Evolutionary conservation across 1,140 invertebrate species (phyloP).

Genomic region (Drosophila subpulchrella): DNA sequence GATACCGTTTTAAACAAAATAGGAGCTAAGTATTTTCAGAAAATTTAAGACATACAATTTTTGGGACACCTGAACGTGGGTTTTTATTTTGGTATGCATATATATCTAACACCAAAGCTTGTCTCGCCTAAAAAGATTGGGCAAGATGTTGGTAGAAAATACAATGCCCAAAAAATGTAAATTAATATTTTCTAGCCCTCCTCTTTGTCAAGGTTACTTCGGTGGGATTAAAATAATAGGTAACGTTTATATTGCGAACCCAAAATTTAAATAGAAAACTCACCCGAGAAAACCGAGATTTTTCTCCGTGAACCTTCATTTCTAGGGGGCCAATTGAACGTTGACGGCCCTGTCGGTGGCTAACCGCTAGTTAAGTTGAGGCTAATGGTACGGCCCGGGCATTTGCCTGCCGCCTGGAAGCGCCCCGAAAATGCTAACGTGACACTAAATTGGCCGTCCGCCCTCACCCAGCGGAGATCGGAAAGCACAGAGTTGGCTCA

Average conservation of each 20-base stretch:
- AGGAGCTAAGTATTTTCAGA: too few relatives aligned
- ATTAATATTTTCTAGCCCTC: neutral
- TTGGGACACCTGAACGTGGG: too few relatives aligned
- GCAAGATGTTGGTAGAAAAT: neutral
- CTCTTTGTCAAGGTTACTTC: neutral
- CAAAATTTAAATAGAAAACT: neutral
- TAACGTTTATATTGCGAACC: neutral
- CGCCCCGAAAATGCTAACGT: conserved; percentile 76
- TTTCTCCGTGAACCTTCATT: conserved; percentile 32
- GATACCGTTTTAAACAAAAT: too few relatives aligned
- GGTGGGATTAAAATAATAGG: neutral
- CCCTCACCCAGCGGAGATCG: conserved; percentile 16
- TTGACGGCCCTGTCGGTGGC: conserved; percentile 69
- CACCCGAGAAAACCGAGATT: neutral
- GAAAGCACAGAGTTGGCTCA: conserved; percentile 5
- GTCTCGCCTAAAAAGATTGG: neutral
- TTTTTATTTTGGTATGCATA: neutral
- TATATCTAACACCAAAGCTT: neutral
- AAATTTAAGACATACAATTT: too few relatives aligned
- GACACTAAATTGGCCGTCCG: conserved; percentile 75
- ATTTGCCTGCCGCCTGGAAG: conserved; percentile 64
- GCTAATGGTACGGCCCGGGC: conserved; percentile 69
- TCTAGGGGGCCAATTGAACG: conserved; percentile 72
- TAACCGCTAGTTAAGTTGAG: conserved; percentile 73
- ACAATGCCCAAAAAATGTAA: neutral